These are phyloP conservation scores for Entelurus aequoreus DNA, from an alignment of 2,113 vertebrate genomes.

Conservation along the genomic window DNA sequence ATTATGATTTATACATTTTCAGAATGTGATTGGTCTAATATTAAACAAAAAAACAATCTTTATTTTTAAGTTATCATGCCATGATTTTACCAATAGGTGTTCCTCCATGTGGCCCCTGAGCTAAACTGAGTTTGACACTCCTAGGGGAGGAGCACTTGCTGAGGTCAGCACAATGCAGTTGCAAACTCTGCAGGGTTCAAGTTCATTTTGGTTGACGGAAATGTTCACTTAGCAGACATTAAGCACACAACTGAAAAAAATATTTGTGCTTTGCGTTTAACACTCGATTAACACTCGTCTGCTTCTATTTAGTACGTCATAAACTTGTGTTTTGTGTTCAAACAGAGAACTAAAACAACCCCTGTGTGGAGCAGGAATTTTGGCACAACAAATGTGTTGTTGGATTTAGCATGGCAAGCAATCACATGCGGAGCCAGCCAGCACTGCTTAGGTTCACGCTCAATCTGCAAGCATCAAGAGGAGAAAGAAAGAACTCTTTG, in stretches of 20 bases:
- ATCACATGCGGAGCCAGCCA: conserved; percentile 45
- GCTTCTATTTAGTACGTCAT: neutral
- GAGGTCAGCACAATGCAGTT: conserved; percentile 50
- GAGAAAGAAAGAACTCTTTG: conserved; percentile 51
- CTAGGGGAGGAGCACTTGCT: conserved; percentile 4
- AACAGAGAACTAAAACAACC: conserved; percentile 7
- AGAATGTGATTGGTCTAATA: too few species aligned
- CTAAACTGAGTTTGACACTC: too few species aligned
- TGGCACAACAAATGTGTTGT: conserved; percentile 47
- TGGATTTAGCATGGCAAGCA: conserved; percentile 46
- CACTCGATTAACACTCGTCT: neutral
- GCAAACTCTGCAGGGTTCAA: conserved; percentile 21
- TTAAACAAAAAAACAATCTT: too few species aligned
- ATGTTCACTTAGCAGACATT: conserved; percentile 13
- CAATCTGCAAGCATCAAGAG: conserved; percentile 46
- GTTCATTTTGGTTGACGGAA: conserved; percentile 18
- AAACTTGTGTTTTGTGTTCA: neutral
- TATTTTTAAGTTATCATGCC: too few species aligned
- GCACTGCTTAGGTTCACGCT: conserved; percentile 49
- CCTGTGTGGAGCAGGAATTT: conserved; percentile 54
- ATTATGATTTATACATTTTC: too few species aligned
- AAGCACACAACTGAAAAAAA: conserved; percentile 4
- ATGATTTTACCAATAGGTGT: too few species aligned
- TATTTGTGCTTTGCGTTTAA: neutral
- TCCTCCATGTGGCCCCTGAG: too few species aligned